phyloP scores from a whole-genome alignment of 2,888 invertebrate genomes.

The Thumatha senex region DNA sequence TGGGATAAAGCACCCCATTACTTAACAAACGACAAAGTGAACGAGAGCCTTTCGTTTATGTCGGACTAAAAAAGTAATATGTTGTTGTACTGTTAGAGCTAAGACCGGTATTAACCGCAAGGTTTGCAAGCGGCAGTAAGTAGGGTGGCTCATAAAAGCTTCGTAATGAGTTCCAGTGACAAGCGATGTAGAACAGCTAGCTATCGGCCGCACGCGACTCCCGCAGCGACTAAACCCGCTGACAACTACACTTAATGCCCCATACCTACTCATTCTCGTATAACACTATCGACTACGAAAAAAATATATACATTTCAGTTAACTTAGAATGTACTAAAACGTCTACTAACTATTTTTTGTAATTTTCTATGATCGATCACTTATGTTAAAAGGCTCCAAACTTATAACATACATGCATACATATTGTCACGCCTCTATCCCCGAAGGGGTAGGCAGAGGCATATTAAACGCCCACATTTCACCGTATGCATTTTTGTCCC shows the following conservation, averaged over 20 bases:
- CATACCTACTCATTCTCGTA: conserved; percentile 11
- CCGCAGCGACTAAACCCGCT: conserved; percentile 51
- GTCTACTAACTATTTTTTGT: not conserved
- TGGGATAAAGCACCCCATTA: conserved; percentile 49
- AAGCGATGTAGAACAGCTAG: conserved; percentile 51
- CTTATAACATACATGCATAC: too few relatives aligned
- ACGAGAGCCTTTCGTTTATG: conserved; percentile 48
- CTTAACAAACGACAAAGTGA: conserved; percentile 29
- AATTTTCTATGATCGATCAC: too few relatives aligned
- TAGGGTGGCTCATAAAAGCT: conserved; percentile 64
- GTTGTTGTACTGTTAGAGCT: conserved; percentile 39
- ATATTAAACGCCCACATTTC: too few relatives aligned
- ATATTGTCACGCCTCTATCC: too few relatives aligned
- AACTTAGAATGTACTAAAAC: not conserved
- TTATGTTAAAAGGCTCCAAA: too few relatives aligned
- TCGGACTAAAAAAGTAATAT: conserved; percentile 59
- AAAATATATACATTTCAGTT: not conserved
- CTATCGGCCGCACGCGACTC: conserved; percentile 63
- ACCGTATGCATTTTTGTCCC: too few relatives aligned
- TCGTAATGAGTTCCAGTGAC: conserved; percentile 56
- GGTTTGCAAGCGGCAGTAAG: conserved; percentile 54
- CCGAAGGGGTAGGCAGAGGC: too few relatives aligned
- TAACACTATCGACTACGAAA: conserved; percentile 14
- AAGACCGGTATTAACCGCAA: conserved; percentile 65
- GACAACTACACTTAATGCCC: conserved; percentile 35